phyloP scores from a whole-genome alignment of 1,140 invertebrate genomes.

The Mizuhopecten yessoensis region DNA sequence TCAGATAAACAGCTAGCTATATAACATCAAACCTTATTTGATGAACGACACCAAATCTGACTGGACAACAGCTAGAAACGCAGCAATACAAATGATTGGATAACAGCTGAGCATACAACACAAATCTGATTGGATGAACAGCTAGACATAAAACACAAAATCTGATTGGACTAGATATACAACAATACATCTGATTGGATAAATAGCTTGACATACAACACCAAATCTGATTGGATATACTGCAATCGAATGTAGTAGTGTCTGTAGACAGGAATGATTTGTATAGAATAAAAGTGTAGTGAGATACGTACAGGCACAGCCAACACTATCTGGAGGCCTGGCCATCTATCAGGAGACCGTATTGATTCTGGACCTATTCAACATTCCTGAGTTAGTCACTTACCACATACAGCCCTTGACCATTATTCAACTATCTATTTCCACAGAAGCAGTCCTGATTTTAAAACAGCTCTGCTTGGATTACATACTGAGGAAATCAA shows the following conservation, averaged over 20 bases:
- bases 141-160: not conserved
- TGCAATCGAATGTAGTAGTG: not conserved
- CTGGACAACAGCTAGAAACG: not conserved
- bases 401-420: slow-evolving; percentile 16
- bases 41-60: not conserved
- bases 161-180: not conserved
- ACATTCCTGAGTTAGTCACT: not conserved
- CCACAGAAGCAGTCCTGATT: slow-evolving; percentile 18
- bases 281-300: not conserved
- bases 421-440: slow-evolving; percentile 28
- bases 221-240: not conserved
- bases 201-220: not conserved
- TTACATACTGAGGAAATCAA: slow-evolving; percentile 13
- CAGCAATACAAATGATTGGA: too few species aligned
- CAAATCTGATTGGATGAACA: not conserved
- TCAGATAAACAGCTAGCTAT: not conserved
- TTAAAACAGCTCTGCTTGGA: not conserved
- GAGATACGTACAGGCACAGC: not conserved
- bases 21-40: not conserved
- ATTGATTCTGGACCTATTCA: slow-evolving; percentile 20
- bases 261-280: not conserved
- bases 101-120: too few species aligned
- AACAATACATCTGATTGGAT: not conserved
- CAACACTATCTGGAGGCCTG: not conserved
- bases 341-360: not conserved